Evolutionary conservation across 2,797 vertebrate species (phyloP).

Genomic region (Tragelaphus oryx): DNA sequence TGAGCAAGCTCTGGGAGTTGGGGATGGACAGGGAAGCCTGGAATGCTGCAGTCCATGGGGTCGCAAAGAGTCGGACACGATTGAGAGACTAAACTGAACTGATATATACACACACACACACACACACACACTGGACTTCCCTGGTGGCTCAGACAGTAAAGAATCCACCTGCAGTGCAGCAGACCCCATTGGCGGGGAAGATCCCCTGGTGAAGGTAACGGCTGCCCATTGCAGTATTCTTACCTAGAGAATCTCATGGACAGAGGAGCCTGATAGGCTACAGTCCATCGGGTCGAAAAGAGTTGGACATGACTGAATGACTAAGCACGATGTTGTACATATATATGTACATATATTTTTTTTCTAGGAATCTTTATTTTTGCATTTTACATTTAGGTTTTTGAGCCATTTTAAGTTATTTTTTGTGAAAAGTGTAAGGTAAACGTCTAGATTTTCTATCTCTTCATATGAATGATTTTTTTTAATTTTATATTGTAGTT

Average conservation of each 20-base stretch:
- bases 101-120: neutral
- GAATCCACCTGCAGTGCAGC: neutral
- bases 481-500: neutral
- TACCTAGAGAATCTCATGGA: neutral
- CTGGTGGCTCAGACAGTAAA: neutral
- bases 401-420: neutral
- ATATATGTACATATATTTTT: neutral
- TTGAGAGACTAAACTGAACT: neutral
- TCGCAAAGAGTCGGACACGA: accelerated
- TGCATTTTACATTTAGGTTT: neutral
- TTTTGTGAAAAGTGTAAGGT: neutral
- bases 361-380: neutral
- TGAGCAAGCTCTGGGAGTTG: neutral
- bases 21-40: neutral
- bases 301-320: neutral
- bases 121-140: neutral
- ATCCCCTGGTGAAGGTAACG: neutral
- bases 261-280: neutral
- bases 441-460: neutral
- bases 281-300: neutral
- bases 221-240: neutral
- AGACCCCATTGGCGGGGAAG: neutral
- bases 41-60: neutral
- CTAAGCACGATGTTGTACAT: neutral
- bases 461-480: neutral